Base-by-base conservation (phyloP, 2,113 vertebrate genomes). In the Tursiops truncatus region DNA sequence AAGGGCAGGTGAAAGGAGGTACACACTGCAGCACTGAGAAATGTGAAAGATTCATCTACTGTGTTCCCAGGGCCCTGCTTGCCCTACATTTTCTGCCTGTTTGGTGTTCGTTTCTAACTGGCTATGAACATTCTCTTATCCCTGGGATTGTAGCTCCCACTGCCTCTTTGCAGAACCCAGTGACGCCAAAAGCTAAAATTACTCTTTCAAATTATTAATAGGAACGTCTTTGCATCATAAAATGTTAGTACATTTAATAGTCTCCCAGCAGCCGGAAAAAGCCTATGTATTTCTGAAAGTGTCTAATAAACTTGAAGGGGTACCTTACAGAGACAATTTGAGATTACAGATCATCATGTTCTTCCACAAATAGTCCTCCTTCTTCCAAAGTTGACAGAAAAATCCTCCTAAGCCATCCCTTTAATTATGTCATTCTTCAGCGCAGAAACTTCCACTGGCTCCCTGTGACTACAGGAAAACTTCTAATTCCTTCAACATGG, bases 101-200 rank as follows among this genome's bases (percentile, higher is more conserved):
- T 86, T 84, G 36, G 36, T 79, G 26, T 86, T 56, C 73, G 33
- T 86, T 56, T 94, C 74, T 67, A 62, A 47, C 13, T 33, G 28
- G 21, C 65, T 73, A 4, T 87, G 76, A 83, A 89, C 36, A 56
- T 31, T 92, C 63, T 50, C 28, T 70, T 23, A 73, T 68, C 41
- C 41, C 36, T 41, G 28, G 63, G 20, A 25, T 38, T 15, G 25
- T n/a, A 44, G 28, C 47, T 86, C 12, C 77, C 25, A 65, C 4
- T 18, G 17, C 5, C 7, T 86, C 73, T 90, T 74, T 91, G n/a
- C 26, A 95, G 79, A 95, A 89, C 33, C 9, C 68, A 71, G 47
- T 73, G 47, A 88, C 81, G 38, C 53, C 20, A 65, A 88, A 36
- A 67, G n/a, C 82, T 93, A 88, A 96, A 71, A 86, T 81, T 26